Conservation (phyloP, 2,797 vertebrate genomes). For the Oreonectes daqikongensis region DNA sequence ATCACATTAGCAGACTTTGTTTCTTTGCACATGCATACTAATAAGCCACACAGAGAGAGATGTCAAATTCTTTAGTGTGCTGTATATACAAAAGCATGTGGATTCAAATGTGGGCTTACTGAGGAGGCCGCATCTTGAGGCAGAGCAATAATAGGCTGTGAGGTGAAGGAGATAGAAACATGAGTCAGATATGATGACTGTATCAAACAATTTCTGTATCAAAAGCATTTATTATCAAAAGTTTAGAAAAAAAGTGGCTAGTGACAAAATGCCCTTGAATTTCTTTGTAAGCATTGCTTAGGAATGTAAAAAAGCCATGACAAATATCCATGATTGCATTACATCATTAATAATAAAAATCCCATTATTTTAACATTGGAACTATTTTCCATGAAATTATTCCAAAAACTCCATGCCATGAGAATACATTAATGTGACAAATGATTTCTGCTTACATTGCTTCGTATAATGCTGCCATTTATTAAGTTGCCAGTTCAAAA, state of each 20-base stretch:
- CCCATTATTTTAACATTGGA: constrained; percentile 24
- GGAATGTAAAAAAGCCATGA: not conserved
- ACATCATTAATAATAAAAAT: constrained; percentile 26
- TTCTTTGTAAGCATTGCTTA: constrained; percentile 1
- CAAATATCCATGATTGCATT: constrained; percentile 14
- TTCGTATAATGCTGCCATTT: not conserved
- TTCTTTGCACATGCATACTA: constrained; percentile 1
- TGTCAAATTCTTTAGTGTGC: not conserved
- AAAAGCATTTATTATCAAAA: not conserved
- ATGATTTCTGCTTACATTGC: constrained; percentile 11
- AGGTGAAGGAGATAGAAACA: not conserved
- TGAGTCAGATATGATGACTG: constrained; percentile 4
- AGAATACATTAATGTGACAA: not conserved
- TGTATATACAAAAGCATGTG: not conserved
- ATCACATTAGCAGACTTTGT: not conserved
- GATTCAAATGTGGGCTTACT: not conserved
- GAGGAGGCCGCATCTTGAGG: constrained; percentile 29
- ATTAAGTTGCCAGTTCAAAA: constrained; percentile 13
- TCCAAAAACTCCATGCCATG: not conserved
- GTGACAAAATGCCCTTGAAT: not conserved
- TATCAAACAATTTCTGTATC: not conserved
- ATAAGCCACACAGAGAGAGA: not conserved
- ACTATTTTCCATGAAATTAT: constrained; percentile 22
- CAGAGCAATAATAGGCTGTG: constrained; percentile 5
- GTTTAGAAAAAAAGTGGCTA: constrained; percentile 4